Conservation (phyloP, 1,140 invertebrate species). For the Aphis craccivora region DNA sequence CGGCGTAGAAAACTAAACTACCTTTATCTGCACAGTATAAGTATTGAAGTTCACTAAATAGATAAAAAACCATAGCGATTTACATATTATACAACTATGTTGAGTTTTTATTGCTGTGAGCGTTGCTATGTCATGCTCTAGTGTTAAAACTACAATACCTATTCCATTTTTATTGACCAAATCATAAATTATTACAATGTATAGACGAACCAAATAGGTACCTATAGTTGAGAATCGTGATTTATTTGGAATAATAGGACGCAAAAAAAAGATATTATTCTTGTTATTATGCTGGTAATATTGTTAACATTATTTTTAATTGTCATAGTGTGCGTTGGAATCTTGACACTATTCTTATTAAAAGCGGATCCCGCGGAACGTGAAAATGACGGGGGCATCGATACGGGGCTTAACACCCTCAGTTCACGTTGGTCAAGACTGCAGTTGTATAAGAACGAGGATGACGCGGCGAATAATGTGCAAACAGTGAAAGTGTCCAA, state of each 20-base stretch:
- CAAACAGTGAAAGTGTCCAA: background rate
- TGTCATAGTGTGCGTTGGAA: background rate
- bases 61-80: background rate
- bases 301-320: background rate
- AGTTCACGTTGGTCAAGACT: background rate
- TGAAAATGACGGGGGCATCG: background rate
- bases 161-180: background rate
- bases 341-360: background rate
- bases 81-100: background rate
- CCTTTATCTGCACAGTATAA: background rate
- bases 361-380: background rate
- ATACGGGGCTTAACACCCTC: background rate
- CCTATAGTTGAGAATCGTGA: background rate
- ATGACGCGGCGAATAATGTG: background rate
- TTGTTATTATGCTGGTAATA: background rate
- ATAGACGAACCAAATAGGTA: background rate
- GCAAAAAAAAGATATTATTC: background rate
- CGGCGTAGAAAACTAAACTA: too few species aligned
- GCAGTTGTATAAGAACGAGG: background rate
- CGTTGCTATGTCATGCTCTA: background rate
- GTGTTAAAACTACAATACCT: background rate
- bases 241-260: background rate
- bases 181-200: background rate
- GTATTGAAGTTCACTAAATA: background rate
- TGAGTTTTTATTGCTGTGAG: background rate